Evolutionary conservation across 2,888 invertebrate species (phyloP).

Genomic region (Aphodius granarius): DNA sequence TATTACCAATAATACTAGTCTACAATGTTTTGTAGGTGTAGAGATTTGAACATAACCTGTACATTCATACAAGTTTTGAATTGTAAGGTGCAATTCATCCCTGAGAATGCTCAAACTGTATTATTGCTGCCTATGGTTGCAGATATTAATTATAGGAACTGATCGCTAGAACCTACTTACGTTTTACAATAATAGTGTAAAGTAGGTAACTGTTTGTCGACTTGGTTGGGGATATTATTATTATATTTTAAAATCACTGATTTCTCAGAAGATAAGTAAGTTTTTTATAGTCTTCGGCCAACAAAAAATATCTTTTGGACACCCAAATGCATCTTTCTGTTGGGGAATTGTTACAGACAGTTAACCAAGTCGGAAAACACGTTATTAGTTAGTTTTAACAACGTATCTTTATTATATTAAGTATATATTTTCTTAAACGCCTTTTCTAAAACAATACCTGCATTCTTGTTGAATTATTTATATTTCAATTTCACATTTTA

Average conservation of each 20-base stretch:
- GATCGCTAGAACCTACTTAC: neutral
- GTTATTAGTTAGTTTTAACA: neutral
- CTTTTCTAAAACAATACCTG: neutral
- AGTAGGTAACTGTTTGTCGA: neutral
- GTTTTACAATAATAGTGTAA: neutral
- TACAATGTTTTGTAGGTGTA: conserved; percentile 10
- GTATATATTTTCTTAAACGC: neutral
- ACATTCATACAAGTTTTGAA: neutral
- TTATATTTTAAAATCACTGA: too few species aligned
- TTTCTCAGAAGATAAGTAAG: too few species aligned
- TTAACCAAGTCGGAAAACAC: neutral
- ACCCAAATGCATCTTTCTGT: too few species aligned
- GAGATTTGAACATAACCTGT: neutral
- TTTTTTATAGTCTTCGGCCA: too few species aligned
- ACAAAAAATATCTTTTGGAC: too few species aligned
- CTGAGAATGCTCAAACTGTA: neutral
- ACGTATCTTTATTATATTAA: neutral
- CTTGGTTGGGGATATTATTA: neutral
- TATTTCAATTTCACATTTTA: neutral
- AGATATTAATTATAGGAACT: neutral
- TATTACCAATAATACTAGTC: conserved; percentile 35
- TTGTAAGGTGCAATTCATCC: neutral
- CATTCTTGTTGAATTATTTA: neutral
- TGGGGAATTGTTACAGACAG: too few species aligned
- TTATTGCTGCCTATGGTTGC: neutral